Conservation (phyloP, 2,888 invertebrate genomes). For the Tribolium freemani region DNA sequence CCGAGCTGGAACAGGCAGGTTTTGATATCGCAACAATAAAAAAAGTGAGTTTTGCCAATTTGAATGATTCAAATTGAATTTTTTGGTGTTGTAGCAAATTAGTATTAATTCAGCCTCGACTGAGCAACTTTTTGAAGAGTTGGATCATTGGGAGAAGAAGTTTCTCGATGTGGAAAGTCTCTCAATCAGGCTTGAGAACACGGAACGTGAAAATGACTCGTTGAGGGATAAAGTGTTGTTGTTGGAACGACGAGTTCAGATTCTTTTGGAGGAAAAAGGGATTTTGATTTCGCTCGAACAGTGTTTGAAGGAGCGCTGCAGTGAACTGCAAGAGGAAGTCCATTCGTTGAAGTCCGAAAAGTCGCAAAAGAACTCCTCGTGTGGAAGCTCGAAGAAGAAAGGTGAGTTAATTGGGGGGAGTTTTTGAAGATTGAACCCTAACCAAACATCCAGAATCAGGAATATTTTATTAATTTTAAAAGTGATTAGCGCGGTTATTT, state of each 20-base stretch:
- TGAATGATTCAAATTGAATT: too few relatives aligned
- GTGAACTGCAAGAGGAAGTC: constrained; percentile 81
- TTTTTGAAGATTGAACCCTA: too few relatives aligned
- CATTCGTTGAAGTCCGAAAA: constrained; percentile 73
- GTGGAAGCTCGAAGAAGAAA: constrained; percentile 72
- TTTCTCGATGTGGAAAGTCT: constrained; percentile 85
- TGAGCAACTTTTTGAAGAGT: constrained; percentile 77
- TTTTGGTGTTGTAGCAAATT: constrained; percentile 71
- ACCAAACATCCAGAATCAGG: too few relatives aligned
- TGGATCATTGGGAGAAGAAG: constrained; percentile 83
- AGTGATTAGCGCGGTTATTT: too few relatives aligned
- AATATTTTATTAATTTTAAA: too few relatives aligned
- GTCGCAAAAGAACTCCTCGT: constrained; percentile 69
- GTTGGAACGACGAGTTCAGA: constrained; percentile 80
- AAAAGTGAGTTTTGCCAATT: constrained; percentile 66
- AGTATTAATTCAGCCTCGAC: constrained; percentile 75
- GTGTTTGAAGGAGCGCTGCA: constrained; percentile 82
- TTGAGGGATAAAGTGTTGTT: constrained; percentile 78
- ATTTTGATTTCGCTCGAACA: constrained; percentile 81
- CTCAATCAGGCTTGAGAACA: constrained; percentile 78
- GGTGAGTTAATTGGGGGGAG: too few relatives aligned
- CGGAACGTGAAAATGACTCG: constrained; percentile 77
- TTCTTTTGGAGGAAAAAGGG: constrained; percentile 83
- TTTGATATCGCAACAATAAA: constrained; percentile 76
- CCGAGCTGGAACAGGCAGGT: constrained; percentile 86